A percentile compares a stretch with the other conserved stretches of the same genome.
Conservation (phyloP, 2,888 invertebrate genomes). For the Hyppa rectilinea region DNA sequence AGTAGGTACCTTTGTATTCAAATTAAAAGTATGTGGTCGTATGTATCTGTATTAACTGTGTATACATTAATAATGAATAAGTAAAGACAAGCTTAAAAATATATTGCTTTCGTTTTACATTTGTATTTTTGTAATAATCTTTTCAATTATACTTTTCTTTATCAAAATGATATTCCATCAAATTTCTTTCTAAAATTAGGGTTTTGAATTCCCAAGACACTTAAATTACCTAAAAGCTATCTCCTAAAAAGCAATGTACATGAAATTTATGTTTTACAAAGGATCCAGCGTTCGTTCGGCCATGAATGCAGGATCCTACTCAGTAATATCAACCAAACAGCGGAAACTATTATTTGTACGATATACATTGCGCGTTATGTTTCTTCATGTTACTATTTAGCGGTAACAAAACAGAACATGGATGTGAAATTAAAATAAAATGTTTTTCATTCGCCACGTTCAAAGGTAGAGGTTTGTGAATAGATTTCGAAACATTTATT, state of each 20-base stretch:
- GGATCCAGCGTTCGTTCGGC: slow-evolving; percentile 40
- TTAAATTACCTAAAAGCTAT: slow-evolving; percentile 79
- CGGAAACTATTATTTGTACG: slow-evolving; percentile 27
- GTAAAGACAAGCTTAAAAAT: background rate
- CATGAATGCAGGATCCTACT: slow-evolving; percentile 31
- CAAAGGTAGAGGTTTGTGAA: slow-evolving; percentile 30
- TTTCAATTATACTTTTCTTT: no score
- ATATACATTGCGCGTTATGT: slow-evolving; percentile 54
- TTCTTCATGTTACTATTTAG: slow-evolving; percentile 15
- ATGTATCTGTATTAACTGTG: no score
- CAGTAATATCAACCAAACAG: slow-evolving; percentile 12
- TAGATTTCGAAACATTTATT: slow-evolving; percentile 51
- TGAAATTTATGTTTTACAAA: slow-evolving; percentile 69
- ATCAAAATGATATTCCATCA: no score
- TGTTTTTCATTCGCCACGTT: background rate
- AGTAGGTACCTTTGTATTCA: no score
- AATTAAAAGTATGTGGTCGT: no score
- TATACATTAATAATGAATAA: no score
- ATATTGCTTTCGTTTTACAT: background rate
- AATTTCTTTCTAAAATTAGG: background rate
- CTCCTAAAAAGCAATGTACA: slow-evolving; percentile 70
- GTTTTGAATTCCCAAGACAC: slow-evolving; percentile 65
- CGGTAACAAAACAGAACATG: slow-evolving; percentile 46
- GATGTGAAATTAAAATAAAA: slow-evolving; percentile 31
- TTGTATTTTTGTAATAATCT: background rate